These are phyloP conservation scores for Globia sparganii DNA, from an alignment of 2,888 invertebrate genomes.

Conservation along the genomic window DNA sequence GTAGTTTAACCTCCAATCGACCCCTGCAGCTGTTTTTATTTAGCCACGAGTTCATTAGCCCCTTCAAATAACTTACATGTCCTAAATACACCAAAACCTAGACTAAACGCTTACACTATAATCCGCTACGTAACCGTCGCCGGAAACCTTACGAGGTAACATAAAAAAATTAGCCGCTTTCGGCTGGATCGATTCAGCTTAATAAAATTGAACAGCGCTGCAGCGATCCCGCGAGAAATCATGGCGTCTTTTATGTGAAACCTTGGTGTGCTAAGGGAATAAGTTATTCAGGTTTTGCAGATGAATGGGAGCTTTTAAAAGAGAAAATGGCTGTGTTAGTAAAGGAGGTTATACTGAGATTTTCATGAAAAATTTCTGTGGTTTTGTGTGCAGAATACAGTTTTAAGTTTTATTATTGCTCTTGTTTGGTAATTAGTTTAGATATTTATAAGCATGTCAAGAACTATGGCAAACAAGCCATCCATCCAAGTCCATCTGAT, in stretches of 20 bases:
- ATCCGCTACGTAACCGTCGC: constrained; percentile 29
- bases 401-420: too few species aligned
- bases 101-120: constrained; percentile 42
- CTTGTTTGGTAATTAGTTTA: too few species aligned
- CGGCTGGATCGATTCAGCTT: constrained; percentile 47
- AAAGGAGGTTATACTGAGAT: background rate
- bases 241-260: constrained; percentile 21
- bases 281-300: background rate
- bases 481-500: too few species aligned
- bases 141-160: constrained; percentile 25
- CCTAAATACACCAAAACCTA: constrained; percentile 34
- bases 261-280: constrained; percentile 10
- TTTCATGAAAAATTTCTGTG: background rate
- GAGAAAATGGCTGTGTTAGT: background rate
- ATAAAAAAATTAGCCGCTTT: constrained; percentile 35
- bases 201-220: constrained; percentile 39
- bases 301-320: background rate
- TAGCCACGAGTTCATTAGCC: background rate
- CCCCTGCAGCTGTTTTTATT: background rate
- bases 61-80: background rate
- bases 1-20: background rate
- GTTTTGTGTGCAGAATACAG: background rate
- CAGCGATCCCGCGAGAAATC: constrained; percentile 40
- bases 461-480: too few species aligned
- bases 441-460: too few species aligned